Percentiles rank a stretch among this genome's conserved stretches.
Evolutionary conservation across 2,797 vertebrate species (phyloP).

Genomic region (Tiaroga cobitis): DNA sequence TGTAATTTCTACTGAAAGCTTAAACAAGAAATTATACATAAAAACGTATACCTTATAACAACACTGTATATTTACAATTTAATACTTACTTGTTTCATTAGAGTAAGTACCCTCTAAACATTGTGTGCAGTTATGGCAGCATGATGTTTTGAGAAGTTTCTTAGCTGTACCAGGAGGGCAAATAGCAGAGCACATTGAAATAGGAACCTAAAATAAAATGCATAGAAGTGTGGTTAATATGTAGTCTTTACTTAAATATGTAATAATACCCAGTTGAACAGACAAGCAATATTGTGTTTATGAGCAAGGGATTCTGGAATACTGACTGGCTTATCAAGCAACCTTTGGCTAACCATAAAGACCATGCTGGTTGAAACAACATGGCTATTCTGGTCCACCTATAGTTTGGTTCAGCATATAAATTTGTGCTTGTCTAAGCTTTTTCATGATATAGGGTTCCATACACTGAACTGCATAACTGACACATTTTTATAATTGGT

Average conservation of each 20-base stretch:
- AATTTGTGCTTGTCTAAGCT: background rate
- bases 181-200: constrained; percentile 68
- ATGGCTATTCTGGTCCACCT: background rate
- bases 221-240: background rate
- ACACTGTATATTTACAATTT: background rate
- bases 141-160: constrained; percentile 69
- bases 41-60: background rate
- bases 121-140: constrained; percentile 70
- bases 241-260: background rate
- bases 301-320: background rate
- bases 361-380: background rate
- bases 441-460: background rate
- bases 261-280: background rate
- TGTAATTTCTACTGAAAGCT: background rate
- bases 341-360: background rate
- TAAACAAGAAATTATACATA: background rate
- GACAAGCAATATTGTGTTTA: background rate
- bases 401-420: background rate
- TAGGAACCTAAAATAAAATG: constrained; percentile 60
- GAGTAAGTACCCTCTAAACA: constrained; percentile 72
- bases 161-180: constrained; percentile 68
- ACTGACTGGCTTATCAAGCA: background rate
- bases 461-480: background rate
- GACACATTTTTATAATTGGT: background rate
- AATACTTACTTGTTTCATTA: constrained; percentile 64